Conservation (phyloP, 2,797 vertebrate genomes). For the Ammospiza maritima region DNA sequence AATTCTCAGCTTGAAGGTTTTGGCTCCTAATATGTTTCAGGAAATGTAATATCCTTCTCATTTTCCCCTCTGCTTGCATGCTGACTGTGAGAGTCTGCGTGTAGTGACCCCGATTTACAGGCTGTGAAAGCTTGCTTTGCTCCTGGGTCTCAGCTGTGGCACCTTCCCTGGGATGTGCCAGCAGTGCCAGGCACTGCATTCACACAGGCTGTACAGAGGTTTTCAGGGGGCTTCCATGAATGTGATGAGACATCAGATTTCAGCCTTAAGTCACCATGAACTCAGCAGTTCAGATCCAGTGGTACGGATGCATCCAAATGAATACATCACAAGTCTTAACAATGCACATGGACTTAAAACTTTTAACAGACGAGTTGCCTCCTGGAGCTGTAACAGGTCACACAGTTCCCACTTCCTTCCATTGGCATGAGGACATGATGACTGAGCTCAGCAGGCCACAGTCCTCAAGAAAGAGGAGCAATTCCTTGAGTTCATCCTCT, state of each 20-base stretch:
- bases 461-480: background rate
- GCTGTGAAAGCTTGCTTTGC: background rate
- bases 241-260: background rate
- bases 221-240: background rate
- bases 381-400: background rate
- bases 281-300: background rate
- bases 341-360: background rate
- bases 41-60: background rate
- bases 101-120: fast-evolving
- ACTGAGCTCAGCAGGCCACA: background rate
- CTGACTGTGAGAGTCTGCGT: fast-evolving
- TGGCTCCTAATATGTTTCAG: background rate
- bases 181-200: background rate
- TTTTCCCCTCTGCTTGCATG: background rate
- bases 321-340: background rate
- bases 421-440: background rate
- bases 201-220: background rate
- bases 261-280: background rate
- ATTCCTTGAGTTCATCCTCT: fast-evolving
- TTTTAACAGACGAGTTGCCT: background rate
- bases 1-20: background rate
- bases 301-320: background rate
- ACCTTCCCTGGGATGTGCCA: background rate
- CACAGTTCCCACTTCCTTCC: background rate
- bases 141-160: fast-evolving